Percentiles rank a stretch among this genome's conserved stretches.
phyloP scores from a whole-genome alignment of 92 coral and sea anemone species.

The Epizoanthus stellaris region DNA sequence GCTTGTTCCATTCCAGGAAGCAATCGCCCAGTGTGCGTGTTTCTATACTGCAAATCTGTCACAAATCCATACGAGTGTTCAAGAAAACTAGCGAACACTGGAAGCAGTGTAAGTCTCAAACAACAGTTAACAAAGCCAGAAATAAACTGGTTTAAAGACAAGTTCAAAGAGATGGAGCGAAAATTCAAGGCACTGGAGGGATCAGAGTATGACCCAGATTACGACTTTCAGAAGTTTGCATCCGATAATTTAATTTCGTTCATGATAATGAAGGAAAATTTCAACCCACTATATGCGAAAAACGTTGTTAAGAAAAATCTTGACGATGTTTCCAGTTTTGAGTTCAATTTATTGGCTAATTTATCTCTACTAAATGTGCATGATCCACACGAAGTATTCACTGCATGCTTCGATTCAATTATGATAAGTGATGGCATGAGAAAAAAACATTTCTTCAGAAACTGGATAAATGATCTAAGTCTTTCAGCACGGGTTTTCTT shows the following conservation, averaged over 20 bases:
- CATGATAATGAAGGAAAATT: conserved; percentile 64
- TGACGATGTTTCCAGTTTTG: conserved; percentile 7
- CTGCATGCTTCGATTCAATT: conserved; percentile 26
- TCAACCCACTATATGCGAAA: conserved; percentile 41
- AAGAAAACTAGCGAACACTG: not conserved
- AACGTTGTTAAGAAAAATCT: conserved; percentile 44
- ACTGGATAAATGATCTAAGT: conserved; percentile 55
- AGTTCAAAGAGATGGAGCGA: conserved; percentile 29
- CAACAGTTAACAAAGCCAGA: conserved; percentile 40
- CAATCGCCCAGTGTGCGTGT: conserved; percentile 45
- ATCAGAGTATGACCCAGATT: conserved; percentile 10
- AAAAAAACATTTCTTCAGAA: conserved; percentile 28
- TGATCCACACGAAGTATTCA: conserved; percentile 20
- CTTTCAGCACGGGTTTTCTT: conserved; percentile 51
- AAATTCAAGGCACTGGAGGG: not conserved
- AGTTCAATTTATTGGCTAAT: not conserved
- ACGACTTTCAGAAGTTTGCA: conserved; percentile 51
- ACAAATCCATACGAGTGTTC: conserved; percentile 27
- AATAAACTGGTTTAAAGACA: conserved; percentile 48
- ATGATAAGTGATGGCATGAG: conserved; percentile 29
- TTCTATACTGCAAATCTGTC: conserved; percentile 47
- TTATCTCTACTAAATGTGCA: conserved; percentile 14
- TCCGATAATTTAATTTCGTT: conserved; percentile 47
- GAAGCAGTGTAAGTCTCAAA: conserved; percentile 29
- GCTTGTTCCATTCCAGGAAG: conserved; percentile 14